Evolutionary conservation across 2,797 vertebrate species (phyloP), one percentile per base, ranked within the genome.

Genomic region (Tinamus major): DNA sequence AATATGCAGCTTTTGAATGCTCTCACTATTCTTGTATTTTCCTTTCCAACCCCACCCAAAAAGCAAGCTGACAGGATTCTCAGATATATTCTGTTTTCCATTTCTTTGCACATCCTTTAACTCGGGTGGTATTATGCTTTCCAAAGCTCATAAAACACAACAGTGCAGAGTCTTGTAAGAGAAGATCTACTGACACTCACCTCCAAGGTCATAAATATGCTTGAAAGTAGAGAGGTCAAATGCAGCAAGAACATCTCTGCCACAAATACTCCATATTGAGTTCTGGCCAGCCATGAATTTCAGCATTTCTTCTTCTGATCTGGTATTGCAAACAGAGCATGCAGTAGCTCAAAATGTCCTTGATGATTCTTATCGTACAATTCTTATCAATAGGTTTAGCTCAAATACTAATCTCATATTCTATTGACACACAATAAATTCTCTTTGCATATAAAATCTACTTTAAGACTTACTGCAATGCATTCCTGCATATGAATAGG

Each of bases 241-340:
- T 49, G 98, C 98, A 0, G 92, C 83, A 87, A 99, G 84, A 89
- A 98, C 97, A 8, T 97, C 95, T 80, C 92, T 96, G 8, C 98
- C 98, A n/a, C 98, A 98, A 81, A 99, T 96, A 78, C 98, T 98
- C 99, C 98, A 99, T 64, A 98, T 89, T 4, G 98, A 98, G 96
- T 98, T 98, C 98, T 99, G 98, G 13, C 98, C 96, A 41, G 97
- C 96, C 98, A 99, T 98, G 87, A 99, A 99, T 87, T 83, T 98
- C 61, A 98, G 49, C 97, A 98, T 98, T 96, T 99, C 99, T 24
- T 97, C 98, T 62, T 99, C 98, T 7, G 98, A 99, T 96, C 99
- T 99, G 94, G 42, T 93, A 95, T 72, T 15, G 33, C 13, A 79
- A 95, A 88, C n/a, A 77, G 26, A 70, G 42, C 24, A 46, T 4